These are phyloP conservation scores for Neogobius melanostomus DNA, from an alignment of 2,113 vertebrate genomes.

Conservation along the genomic window DNA sequence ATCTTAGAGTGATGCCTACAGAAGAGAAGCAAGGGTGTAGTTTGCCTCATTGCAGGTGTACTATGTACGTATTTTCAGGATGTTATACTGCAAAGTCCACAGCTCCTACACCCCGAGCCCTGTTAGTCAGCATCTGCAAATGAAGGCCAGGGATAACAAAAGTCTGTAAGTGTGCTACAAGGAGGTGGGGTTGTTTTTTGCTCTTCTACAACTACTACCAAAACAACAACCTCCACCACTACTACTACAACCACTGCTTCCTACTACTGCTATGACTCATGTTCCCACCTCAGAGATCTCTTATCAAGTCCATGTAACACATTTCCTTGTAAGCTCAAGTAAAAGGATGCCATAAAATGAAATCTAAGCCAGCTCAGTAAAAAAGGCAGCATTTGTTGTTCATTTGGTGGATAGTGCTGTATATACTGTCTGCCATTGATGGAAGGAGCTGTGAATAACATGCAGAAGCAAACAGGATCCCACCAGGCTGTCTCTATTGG, in stretches of 20 bases:
- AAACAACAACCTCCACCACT: not conserved
- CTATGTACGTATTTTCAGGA: too few species aligned
- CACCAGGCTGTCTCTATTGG: constrained; percentile 13
- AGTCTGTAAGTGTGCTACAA: too few species aligned
- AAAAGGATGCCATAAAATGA: too few species aligned
- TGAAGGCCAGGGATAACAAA: too few species aligned
- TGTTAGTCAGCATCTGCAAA: too few species aligned
- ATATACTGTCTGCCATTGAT: constrained; percentile 10
- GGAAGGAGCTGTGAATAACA: constrained; percentile 26
- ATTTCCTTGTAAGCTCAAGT: not conserved
- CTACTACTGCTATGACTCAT: not conserved
- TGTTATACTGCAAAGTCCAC: too few species aligned
- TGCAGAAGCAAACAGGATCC: constrained; percentile 10
- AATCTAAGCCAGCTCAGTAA: too few species aligned
- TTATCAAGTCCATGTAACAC: not conserved
- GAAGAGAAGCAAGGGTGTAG: too few species aligned
- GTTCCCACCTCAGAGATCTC: not conserved
- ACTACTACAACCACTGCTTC: not conserved
- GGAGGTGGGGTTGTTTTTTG: too few species aligned
- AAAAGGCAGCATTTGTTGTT: constrained; percentile 21
- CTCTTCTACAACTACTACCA: not conserved
- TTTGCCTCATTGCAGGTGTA: too few species aligned
- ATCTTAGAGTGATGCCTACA: too few species aligned
- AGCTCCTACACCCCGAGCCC: too few species aligned
- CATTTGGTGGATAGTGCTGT: constrained; percentile 40